Evolutionary conservation across 2,888 invertebrate species (phyloP).

Genomic region (Trachelus tabidus): DNA sequence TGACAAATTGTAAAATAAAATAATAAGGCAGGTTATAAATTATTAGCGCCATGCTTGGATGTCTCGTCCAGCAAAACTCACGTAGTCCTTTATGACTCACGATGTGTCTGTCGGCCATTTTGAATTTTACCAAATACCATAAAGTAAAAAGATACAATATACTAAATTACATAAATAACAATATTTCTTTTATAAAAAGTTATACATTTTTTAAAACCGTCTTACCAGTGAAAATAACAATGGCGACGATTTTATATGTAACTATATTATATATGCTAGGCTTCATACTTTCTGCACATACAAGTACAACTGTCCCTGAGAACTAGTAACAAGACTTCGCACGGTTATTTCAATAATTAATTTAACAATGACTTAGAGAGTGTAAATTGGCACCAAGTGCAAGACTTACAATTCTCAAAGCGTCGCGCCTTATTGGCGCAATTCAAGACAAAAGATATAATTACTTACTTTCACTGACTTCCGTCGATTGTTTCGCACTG

Average conservation of each 20-base stretch:
- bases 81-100: neutral
- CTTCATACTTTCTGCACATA: neutral
- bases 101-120: neutral
- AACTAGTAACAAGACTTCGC: neutral
- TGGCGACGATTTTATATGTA: neutral
- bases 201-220: neutral
- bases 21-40: neutral
- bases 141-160: neutral
- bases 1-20: neutral
- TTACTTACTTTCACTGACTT: slow-evolving; percentile 27
- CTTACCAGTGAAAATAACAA: neutral
- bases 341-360: neutral
- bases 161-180: neutral
- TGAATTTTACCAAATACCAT: neutral
- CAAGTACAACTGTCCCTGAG: neutral
- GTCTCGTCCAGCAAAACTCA: neutral
- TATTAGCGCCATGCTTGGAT: neutral
- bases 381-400: neutral
- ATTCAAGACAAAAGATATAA: slow-evolving; percentile 4
- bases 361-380: neutral
- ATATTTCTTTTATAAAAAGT: neutral
- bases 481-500: slow-evolving; percentile 22
- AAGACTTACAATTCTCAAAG: neutral
- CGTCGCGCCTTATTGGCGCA: neutral
- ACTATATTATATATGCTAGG: neutral